Percentiles rank a stretch among this genome's conserved stretches.
Conservation (phyloP, 2,888 invertebrate species). For the Oligia fasciuncula region DNA sequence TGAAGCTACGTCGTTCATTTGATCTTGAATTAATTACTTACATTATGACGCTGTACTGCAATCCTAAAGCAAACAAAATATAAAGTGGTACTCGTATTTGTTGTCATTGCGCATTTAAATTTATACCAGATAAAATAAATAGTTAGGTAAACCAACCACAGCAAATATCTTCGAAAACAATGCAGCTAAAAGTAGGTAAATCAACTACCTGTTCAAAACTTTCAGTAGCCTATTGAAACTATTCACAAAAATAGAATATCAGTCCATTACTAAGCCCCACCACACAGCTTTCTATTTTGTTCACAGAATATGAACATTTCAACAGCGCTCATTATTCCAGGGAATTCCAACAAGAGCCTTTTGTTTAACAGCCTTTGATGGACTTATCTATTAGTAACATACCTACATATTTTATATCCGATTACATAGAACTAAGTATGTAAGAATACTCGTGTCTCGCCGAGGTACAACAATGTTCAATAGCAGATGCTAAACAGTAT, state of each 20-base stretch:
- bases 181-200: background rate
- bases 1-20: slow-evolving; percentile 22
- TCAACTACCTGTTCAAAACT: slow-evolving; percentile 16
- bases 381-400: slow-evolving; percentile 1
- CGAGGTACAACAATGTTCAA: slow-evolving; percentile 25
- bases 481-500: slow-evolving; percentile 29
- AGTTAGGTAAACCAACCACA: background rate
- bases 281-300: slow-evolving; percentile 20
- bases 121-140: background rate
- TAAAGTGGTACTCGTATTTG: background rate
- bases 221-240: slow-evolving; percentile 11
- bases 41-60: background rate
- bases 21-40: slow-evolving; percentile 17
- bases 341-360: slow-evolving; percentile 4
- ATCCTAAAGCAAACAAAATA: slow-evolving; percentile 3
- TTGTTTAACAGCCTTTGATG: slow-evolving; percentile 14
- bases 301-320: slow-evolving; percentile 18
- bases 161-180: background rate
- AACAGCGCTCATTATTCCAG: background rate
- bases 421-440: slow-evolving; percentile 1
- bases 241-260: slow-evolving; percentile 13
- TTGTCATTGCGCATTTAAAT: background rate
- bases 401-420: background rate
- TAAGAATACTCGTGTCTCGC: background rate
- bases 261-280: slow-evolving; percentile 20